Conservation (phyloP, 2,113 vertebrate species). For the Ahaetulla prasina region DNA sequence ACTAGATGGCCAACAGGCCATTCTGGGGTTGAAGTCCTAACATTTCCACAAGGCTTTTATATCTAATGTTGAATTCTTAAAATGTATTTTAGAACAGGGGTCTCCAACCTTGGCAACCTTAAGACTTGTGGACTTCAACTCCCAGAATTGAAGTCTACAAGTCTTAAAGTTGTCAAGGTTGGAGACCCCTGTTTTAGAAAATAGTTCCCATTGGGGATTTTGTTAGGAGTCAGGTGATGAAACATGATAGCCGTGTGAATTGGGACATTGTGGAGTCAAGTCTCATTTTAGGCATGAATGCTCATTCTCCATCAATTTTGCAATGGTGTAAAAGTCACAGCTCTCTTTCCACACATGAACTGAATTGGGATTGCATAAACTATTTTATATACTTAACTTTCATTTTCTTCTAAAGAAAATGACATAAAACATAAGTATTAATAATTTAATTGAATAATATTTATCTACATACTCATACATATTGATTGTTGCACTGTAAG, state of each 20-base stretch:
- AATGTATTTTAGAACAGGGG: not conserved
- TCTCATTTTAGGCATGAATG: not conserved
- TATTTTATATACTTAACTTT: not conserved
- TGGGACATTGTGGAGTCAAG: not conserved
- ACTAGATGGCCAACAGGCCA: not conserved
- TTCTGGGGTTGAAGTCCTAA: not conserved
- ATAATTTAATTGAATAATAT: not conserved
- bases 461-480: not conserved
- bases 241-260: not conserved
- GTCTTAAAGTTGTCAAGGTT: too few species aligned
- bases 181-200: too few species aligned
- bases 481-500: not conserved
- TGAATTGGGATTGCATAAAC: not conserved
- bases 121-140: too few species aligned
- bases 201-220: not conserved
- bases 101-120: too few species aligned
- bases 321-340: not conserved
- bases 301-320: not conserved
- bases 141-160: too few species aligned
- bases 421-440: not conserved
- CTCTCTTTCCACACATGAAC: not conserved
- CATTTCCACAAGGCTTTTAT: not conserved
- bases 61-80: not conserved
- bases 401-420: not conserved
- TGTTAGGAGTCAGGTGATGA: not conserved